Evolutionary conservation across 2,113 vertebrate species (phyloP).

Genomic region (Pristiophorus japonicus): DNA sequence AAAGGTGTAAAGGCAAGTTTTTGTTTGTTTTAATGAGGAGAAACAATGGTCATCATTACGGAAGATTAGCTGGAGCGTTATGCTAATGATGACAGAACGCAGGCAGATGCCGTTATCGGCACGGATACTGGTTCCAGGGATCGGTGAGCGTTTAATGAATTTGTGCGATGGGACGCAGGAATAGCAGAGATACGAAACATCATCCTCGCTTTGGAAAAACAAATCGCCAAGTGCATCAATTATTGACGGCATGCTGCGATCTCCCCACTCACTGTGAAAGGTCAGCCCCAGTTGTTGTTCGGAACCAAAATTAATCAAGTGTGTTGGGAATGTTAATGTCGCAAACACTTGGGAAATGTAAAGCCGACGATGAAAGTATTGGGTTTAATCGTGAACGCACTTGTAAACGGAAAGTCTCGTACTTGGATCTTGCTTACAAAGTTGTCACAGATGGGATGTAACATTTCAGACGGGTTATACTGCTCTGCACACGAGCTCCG

Average conservation of each 20-base stretch:
- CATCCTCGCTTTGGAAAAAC: background rate
- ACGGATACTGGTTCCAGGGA: background rate
- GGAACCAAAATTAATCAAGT: background rate
- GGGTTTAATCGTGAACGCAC: background rate
- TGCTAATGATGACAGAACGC: background rate
- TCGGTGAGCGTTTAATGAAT: background rate
- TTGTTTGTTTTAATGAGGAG: background rate
- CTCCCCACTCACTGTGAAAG: too few species aligned
- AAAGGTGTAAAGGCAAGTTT: background rate
- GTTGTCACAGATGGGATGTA: background rate
- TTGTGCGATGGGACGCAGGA: background rate
- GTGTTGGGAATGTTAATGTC: background rate
- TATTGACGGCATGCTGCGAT: background rate
- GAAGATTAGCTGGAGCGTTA: background rate
- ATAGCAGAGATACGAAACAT: background rate
- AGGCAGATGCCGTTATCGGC: too few species aligned
- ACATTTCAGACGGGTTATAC: background rate
- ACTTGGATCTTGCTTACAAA: background rate
- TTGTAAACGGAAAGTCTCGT: too few species aligned
- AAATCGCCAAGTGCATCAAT: background rate
- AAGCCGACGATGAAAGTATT: background rate
- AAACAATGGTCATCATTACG: background rate
- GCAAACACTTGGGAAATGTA: background rate
- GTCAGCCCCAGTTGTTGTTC: background rate
- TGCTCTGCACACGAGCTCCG: background rate